Evolutionary conservation across 1,140 invertebrate species (phyloP).

Genomic region (Contarinia nasturtii): DNA sequence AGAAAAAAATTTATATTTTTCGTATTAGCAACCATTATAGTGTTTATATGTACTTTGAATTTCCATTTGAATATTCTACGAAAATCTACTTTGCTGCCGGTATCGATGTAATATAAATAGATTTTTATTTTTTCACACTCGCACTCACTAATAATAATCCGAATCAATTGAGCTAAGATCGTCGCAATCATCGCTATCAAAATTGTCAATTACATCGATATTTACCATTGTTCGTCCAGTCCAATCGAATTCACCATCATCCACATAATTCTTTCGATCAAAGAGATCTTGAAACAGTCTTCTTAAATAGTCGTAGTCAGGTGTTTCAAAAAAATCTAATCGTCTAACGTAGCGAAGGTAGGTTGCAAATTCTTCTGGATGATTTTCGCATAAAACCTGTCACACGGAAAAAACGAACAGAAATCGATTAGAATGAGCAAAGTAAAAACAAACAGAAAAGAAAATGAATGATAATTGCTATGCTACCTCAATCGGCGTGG

Average conservation of each 20-base stretch:
- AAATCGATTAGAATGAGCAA: neutral
- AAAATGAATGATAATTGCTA: neutral
- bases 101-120: no score
- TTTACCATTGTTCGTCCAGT: slow-evolving; percentile 85
- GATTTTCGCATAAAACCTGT: slow-evolving; percentile 82
- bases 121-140: no score
- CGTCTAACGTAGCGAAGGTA: slow-evolving; percentile 93
- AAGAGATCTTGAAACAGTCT: slow-evolving; percentile 91
- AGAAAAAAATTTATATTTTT: no score
- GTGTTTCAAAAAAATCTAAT: slow-evolving; percentile 98
- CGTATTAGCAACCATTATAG: neutral
- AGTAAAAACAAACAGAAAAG: neutral
- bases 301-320: slow-evolving; percentile 96
- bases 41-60: neutral
- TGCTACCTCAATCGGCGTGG: slow-evolving; percentile 79
- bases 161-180: no score
- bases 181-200: no score
- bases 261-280: slow-evolving; percentile 76
- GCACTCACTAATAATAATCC: no score
- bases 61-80: neutral
- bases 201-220: slow-evolving; percentile 6
- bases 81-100: neutral
- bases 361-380: slow-evolving; percentile 92
- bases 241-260: slow-evolving; percentile 97
- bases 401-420: neutral